Evolutionary conservation across 2,888 invertebrate genomes (phyloP).

Genomic region (Bombylius discolor): DNA sequence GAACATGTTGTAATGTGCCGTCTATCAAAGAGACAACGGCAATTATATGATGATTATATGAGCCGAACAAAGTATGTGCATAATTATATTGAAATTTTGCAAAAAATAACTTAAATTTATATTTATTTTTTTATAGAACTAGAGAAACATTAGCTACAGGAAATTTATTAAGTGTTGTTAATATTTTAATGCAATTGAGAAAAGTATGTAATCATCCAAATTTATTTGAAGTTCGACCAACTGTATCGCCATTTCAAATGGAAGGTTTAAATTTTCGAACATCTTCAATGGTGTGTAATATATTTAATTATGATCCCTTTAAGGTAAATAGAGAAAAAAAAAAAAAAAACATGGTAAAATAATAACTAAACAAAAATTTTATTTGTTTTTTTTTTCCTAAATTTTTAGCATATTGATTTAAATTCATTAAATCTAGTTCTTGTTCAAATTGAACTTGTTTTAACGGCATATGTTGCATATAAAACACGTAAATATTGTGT

Average conservation of each 20-base stretch:
- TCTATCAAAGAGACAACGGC: conserved; percentile 89
- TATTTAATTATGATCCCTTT: conserved; percentile 59
- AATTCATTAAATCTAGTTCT: conserved; percentile 50
- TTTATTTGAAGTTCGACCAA: conserved; percentile 92
- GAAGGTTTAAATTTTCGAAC: conserved; percentile 56
- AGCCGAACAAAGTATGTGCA: conserved; percentile 72
- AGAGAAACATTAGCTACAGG: conserved; percentile 86
- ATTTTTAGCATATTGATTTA: conserved; percentile 50
- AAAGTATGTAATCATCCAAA: conserved; percentile 99
- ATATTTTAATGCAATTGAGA: conserved; percentile 91
- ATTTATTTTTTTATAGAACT: conserved; percentile 49
- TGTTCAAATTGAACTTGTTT: conserved; percentile 50
- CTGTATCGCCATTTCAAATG: conserved; percentile 85
- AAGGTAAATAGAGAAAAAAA: conserved; percentile 40
- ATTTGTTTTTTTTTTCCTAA: conserved; percentile 13
- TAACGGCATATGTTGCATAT: conserved; percentile 75
- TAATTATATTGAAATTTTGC: neutral
- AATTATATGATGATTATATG: conserved; percentile 99
- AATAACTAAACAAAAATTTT: too few relatives aligned
- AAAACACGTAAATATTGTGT: conserved; percentile 63
- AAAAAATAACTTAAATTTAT: neutral
- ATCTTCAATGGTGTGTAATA: conserved; percentile 57
- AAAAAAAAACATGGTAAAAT: too few relatives aligned
- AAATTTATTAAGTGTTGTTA: conserved; percentile 88
- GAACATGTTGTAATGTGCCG: conserved; percentile 91